Evolutionary conservation across 2,113 vertebrate species (phyloP).

Genomic region (Sialia sialis): DNA sequence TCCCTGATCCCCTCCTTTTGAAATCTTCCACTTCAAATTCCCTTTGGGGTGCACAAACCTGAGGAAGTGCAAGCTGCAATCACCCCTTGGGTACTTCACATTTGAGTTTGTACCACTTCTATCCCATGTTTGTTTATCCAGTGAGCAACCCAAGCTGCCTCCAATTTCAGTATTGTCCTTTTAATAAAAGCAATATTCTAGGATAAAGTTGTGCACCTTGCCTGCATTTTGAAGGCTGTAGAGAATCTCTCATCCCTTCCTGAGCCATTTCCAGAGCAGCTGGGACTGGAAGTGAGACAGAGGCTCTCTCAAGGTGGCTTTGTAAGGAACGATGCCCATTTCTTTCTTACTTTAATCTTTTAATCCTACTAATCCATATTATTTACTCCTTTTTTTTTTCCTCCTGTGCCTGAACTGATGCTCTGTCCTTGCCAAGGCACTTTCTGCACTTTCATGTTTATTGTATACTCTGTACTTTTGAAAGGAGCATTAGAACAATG

Average conservation of each 20-base stretch:
- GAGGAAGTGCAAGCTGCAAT: background rate
- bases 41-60: background rate
- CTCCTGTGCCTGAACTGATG: background rate
- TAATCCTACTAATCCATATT: slow-evolving; percentile 22
- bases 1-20: background rate
- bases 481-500: background rate
- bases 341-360: background rate
- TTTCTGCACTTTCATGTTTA: background rate
- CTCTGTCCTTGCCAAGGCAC: background rate
- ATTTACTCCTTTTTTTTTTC: background rate
- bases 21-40: background rate
- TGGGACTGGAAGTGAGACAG: background rate
- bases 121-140: background rate
- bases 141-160: background rate
- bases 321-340: background rate
- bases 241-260: background rate
- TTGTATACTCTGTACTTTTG: background rate
- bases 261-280: background rate
- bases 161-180: background rate
- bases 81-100: too few species aligned
- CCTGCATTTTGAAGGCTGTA: background rate
- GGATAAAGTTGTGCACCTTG: background rate
- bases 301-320: background rate
- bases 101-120: background rate
- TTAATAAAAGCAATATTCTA: background rate